phyloP scores from a whole-genome alignment of 2,888 invertebrate genomes.

The Diploptera punctata region DNA sequence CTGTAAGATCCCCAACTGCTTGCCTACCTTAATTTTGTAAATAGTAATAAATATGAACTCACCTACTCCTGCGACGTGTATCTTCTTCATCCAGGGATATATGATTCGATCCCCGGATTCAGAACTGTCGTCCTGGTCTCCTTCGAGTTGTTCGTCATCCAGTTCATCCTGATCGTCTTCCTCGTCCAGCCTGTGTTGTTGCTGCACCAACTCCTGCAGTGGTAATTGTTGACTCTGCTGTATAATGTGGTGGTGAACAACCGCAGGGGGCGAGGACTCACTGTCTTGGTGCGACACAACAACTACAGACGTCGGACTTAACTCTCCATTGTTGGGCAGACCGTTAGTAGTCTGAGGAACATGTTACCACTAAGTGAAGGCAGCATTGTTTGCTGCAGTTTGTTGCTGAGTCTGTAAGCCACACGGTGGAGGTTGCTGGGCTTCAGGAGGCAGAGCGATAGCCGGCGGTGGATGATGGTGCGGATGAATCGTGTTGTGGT shows the following conservation, averaged over 20 bases:
- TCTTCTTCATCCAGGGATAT: conserved; percentile 99
- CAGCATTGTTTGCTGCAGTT: not conserved
- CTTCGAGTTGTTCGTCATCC: conserved; percentile 58
- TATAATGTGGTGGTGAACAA: conserved; percentile 27
- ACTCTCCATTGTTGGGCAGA: conserved; percentile 13
- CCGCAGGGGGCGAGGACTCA: conserved; percentile 52
- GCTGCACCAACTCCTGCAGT: conserved; percentile 45
- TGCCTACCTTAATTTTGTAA: no score
- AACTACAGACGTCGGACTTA: conserved; percentile 38
- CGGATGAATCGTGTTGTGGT: conserved; percentile 38
- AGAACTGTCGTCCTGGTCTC: conserved; percentile 74
- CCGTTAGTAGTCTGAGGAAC: conserved; percentile 11
- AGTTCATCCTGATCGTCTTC: conserved; percentile 55
- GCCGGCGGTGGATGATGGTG: conserved; percentile 48
- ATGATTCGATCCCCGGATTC: conserved; percentile 88
- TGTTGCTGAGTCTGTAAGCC: conserved; percentile 44
- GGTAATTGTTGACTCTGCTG: conserved; percentile 50
- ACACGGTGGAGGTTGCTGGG: conserved; percentile 52
- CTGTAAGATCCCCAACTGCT: no score
- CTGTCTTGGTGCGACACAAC: conserved; percentile 54
- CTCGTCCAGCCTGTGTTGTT: conserved; percentile 42
- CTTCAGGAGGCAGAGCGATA: conserved; percentile 57
- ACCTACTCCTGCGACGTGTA: conserved; percentile 92
- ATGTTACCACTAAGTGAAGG: conserved; percentile 6
- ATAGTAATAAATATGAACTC: no score